Percentiles rank a stretch among this genome's conserved stretches.
phyloP scores from a whole-genome alignment of 2,113 vertebrate genomes.

The Peucedramus taeniatus region DNA sequence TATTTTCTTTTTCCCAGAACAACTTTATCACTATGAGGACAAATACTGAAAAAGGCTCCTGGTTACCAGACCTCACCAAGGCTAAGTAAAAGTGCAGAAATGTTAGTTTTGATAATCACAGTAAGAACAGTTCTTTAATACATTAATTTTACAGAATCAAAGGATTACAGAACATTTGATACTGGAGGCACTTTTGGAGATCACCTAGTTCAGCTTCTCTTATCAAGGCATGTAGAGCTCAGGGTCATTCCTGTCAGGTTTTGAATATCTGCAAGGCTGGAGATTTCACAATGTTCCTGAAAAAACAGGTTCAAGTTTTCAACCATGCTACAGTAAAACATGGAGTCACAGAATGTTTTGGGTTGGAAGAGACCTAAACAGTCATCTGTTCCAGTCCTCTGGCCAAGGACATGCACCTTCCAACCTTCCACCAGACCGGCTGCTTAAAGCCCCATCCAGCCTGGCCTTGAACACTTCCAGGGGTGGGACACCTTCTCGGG shows the following conservation, averaged over 20 bases:
- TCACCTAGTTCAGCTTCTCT: not conserved
- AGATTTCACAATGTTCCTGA: not conserved
- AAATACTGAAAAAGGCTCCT: not conserved
- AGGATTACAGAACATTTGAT: not conserved
- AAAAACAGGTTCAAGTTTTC: not conserved
- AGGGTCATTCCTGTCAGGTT: not conserved
- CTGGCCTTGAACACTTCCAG: not conserved
- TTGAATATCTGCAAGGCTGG: not conserved
- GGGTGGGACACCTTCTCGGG: not conserved
- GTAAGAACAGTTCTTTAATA: not conserved
- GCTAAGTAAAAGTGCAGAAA: not conserved
- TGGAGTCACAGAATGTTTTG: not conserved
- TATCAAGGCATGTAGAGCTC: not conserved
- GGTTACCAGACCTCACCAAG: not conserved
- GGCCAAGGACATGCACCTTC: not conserved
- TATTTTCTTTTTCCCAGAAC: not conserved
- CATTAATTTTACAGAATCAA: not conserved
- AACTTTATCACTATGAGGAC: not conserved
- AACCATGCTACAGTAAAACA: not conserved
- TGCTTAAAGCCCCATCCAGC: not conserved
- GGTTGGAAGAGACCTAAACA: not conserved
- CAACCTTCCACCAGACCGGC: not conserved
- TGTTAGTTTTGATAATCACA: not conserved
- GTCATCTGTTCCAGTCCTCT: not conserved
- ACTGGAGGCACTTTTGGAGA: not conserved